Evolutionary conservation across 2,888 invertebrate genomes (phyloP), one percentile per base, ranked within the genome.

Genomic region (Acleris emargana): DNA sequence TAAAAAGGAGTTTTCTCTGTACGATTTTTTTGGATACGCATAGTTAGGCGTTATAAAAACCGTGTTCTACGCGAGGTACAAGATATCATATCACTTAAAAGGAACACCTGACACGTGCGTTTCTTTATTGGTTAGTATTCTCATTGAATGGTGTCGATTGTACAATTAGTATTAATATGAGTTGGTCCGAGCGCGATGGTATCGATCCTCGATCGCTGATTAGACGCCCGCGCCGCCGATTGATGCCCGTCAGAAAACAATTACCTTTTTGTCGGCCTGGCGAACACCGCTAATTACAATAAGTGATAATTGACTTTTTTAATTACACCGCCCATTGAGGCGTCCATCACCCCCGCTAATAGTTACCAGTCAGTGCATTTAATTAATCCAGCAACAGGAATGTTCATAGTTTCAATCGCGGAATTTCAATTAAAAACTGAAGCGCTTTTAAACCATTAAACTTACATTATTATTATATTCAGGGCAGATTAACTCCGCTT

Each of bases 351-450:
- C 77, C 77, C 79, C 74, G 79, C 81, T 83, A 84, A 88, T 88
- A 91, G 84, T 90, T 89, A 90, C 90, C 85, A 89, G 92, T 91
- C 92, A 91, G 90, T 86, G 84, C 84, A 81, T 87, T 89, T 91
- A 91, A 91, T 91, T 90, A 89, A 82, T 78, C 79, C 71, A 74
- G 75, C 71, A 75, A 67, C 73, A 73, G 82, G 84, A 83, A 84
- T 84, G 80, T 77, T 81, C 79, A 74, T 82, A 84, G 84, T 83
- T 87, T 81, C 76, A 78, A 82, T 84, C 75, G 86, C 87, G 84
- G 89, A 88, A 90, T 89, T 87, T 82, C 79, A 81, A 85, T 86
- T 86, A 83, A 81, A 78, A 83, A 83, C 78, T 81, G 76, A 75
- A 70, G 73, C 75, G 67, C 75, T 78, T 73, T 74, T 72, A 67